Evolutionary conservation across 2,888 invertebrate species (phyloP).

Genomic region (Himalopsyche kuldschensis): DNA sequence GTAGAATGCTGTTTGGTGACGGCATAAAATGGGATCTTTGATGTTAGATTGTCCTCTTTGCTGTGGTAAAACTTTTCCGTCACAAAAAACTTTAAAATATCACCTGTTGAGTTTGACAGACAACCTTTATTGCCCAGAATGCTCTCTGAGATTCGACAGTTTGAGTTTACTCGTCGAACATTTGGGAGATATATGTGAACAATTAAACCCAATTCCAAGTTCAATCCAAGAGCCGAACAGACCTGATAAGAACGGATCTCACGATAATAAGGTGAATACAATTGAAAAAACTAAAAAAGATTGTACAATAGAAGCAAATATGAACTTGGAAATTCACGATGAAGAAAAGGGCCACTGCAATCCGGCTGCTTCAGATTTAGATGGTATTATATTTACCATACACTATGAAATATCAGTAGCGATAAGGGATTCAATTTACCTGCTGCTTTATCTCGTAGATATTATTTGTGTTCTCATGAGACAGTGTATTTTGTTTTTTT

Average conservation of each 20-base stretch:
- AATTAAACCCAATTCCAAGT: slow-evolving; percentile 15
- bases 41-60: slow-evolving; percentile 64
- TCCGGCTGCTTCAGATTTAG: slow-evolving; percentile 4
- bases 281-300: slow-evolving; percentile 21
- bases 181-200: slow-evolving; percentile 50
- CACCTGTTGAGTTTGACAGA: slow-evolving; percentile 59
- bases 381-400: slow-evolving; percentile 11
- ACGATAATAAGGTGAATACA: slow-evolving; percentile 24
- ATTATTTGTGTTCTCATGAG: too few species aligned
- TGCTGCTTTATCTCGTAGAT: too few species aligned
- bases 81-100: slow-evolving; percentile 56
- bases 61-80: slow-evolving; percentile 64
- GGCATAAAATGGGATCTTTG: slow-evolving; percentile 56
- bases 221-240: neutral
- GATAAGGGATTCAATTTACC: too few species aligned
- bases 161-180: slow-evolving; percentile 62
- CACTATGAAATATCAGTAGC: neutral
- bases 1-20: slow-evolving; percentile 13
- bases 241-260: slow-evolving; percentile 6
- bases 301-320: slow-evolving; percentile 41
- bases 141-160: slow-evolving; percentile 58
- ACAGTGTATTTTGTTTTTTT: too few species aligned
- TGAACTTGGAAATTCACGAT: slow-evolving; percentile 5
- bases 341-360: slow-evolving; percentile 42
- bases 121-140: slow-evolving; percentile 64